A percentile compares a stretch with the other conserved stretches of the same genome.
Conservation (phyloP, 2,113 vertebrate genomes). For the Equus przewalskii region DNA sequence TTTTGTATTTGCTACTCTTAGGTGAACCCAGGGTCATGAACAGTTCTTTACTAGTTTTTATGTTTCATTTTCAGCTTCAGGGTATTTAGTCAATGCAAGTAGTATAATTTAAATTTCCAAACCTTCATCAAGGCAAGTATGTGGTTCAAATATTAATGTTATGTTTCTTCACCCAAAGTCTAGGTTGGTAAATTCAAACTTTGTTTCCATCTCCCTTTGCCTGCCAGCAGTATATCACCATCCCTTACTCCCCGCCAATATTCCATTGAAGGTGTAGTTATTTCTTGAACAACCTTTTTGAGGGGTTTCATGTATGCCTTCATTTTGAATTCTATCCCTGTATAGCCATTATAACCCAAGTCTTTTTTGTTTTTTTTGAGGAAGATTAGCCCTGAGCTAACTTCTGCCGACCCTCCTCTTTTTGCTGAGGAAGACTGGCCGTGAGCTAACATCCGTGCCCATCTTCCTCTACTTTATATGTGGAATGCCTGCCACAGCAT, state of each 20-base stretch:
- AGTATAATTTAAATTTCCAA: conserved; percentile 36
- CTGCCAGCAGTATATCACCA: not conserved
- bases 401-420: too few relatives aligned
- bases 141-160: conserved; percentile 4
- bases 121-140: not conserved
- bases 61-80: conserved; percentile 40
- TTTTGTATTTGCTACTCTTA: conserved; percentile 17
- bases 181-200: conserved; percentile 30
- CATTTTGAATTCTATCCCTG: not conserved
- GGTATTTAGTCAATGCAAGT: not conserved
- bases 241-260: not conserved
- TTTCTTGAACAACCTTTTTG: not conserved
- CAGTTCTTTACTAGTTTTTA: not conserved
- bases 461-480: too few relatives aligned
- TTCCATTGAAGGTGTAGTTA: not conserved
- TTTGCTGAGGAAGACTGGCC: too few relatives aligned
- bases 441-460: too few relatives aligned
- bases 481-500: too few relatives aligned
- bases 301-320: not conserved
- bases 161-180: not conserved
- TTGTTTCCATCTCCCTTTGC: not conserved
- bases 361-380: not conserved
- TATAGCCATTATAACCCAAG: not conserved
- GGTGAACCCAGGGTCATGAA: not conserved
- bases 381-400: too few relatives aligned